Percentiles rank a stretch among this genome's conserved stretches.
These are phyloP conservation scores for Platyura marginata DNA, from an alignment of 1,140 invertebrate species.

Conservation along the genomic window DNA sequence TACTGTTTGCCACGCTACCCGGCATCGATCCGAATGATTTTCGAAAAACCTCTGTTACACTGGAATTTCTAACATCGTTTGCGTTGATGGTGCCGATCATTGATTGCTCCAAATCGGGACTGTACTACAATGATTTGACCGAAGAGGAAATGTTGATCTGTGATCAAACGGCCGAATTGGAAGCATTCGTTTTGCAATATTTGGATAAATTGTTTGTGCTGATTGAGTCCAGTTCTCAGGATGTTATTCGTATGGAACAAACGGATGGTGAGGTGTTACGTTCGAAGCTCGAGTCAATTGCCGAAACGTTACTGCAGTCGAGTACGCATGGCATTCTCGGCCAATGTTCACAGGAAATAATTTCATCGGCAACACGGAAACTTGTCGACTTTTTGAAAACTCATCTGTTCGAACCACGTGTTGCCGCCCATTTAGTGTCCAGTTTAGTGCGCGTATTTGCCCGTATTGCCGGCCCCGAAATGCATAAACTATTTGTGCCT, in stretches of 20 bases:
- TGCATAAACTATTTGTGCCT: conserved; percentile 52
- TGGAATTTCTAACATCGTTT: conserved; percentile 62
- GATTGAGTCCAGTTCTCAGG: conserved; percentile 52
- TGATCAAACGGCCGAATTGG: conserved; percentile 62
- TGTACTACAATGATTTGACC: conserved; percentile 44
- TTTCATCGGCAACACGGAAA: conserved; percentile 51
- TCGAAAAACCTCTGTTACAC: conserved; percentile 59
- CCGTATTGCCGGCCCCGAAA: conserved; percentile 40
- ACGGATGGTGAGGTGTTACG: conserved; percentile 24
- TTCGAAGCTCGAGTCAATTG: conserved; percentile 35
- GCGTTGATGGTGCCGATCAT: conserved; percentile 59
- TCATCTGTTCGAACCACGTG: conserved; percentile 59
- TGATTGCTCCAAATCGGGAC: conserved; percentile 59
- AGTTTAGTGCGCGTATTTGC: conserved; percentile 49
- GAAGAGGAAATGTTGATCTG: conserved; percentile 61
- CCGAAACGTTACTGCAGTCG: conserved; percentile 29
- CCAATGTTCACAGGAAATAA: conserved; percentile 29
- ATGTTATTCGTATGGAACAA: conserved; percentile 43
- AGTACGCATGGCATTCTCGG: conserved; percentile 20
- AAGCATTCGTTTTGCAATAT: conserved; percentile 77
- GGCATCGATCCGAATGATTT: conserved; percentile 85
- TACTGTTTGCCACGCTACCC: conserved; percentile 61
- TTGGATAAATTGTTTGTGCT: conserved; percentile 57
- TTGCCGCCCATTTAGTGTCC: conserved; percentile 60
- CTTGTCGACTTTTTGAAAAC: conserved; percentile 51